These are phyloP conservation scores for Lepetodrilus schrolli DNA, from an alignment of 2,888 invertebrate genomes.

Conservation along the genomic window DNA sequence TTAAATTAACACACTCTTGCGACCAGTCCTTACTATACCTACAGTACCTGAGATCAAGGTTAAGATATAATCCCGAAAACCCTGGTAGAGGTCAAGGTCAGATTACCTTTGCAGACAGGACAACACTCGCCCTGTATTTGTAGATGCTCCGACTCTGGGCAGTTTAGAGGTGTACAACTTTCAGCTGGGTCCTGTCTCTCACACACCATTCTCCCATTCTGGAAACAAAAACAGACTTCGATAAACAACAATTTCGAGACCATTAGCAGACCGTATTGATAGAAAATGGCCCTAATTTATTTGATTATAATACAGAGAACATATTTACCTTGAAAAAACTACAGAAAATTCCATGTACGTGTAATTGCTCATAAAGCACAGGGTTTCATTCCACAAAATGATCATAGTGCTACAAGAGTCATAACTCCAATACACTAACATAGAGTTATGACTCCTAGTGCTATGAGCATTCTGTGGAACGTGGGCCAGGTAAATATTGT, in stretches of 20 bases:
- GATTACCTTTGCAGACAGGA: constrained; percentile 88
- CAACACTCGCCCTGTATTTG: constrained; percentile 90
- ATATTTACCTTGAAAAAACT: not conserved
- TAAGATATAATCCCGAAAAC: too few relatives aligned
- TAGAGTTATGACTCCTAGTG: too few relatives aligned
- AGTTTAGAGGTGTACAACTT: constrained; percentile 85
- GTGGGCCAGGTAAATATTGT: not conserved
- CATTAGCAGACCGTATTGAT: not conserved
- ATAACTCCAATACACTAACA: too few relatives aligned
- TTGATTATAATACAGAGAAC: not conserved
- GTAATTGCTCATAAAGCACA: not conserved
- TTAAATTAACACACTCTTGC: too few relatives aligned
- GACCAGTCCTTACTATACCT: too few relatives aligned
- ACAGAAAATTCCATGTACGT: not conserved
- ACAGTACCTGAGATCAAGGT: too few relatives aligned
- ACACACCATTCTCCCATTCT: constrained; percentile 88
- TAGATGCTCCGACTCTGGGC: constrained; percentile 86
- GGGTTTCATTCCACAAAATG: too few relatives aligned
- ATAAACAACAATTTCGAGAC: not conserved
- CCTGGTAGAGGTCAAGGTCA: too few relatives aligned
- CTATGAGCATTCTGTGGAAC: too few relatives aligned
- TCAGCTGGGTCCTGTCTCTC: constrained; percentile 83
- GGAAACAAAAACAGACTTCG: constrained; percentile 52
- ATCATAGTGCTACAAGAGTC: too few relatives aligned
- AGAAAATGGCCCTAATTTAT: not conserved